Evolutionary conservation across 2,113 vertebrate genomes (phyloP).

Genomic region (Phyllostomus discolor): DNA sequence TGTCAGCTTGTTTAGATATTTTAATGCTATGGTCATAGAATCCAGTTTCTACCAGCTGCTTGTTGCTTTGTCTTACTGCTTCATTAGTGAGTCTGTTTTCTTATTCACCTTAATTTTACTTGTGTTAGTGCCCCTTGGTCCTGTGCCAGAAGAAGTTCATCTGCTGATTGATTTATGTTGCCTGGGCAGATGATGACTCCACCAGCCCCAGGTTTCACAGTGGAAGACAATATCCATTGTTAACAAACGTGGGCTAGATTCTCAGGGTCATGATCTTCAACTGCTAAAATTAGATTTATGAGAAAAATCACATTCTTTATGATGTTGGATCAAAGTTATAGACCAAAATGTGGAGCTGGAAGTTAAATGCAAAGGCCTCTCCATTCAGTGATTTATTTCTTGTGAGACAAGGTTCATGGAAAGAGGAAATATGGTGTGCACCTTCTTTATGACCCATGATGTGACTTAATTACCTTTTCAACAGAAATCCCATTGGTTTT

Average conservation of each 20-base stretch:
- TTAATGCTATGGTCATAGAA: background rate
- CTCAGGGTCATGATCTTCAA: background rate
- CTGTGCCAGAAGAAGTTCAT: background rate
- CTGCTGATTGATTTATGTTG: background rate
- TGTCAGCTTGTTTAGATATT: constrained; percentile 24
- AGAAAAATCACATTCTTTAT: background rate
- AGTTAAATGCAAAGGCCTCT: background rate
- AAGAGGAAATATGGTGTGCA: background rate
- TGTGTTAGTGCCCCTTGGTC: background rate
- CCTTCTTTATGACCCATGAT: background rate
- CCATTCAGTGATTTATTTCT: background rate
- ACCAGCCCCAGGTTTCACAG: background rate
- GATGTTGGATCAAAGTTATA: background rate
- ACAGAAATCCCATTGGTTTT: background rate
- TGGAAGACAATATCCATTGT: background rate
- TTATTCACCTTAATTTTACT: background rate
- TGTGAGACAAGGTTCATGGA: background rate
- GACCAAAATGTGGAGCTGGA: background rate
- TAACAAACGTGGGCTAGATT: background rate
- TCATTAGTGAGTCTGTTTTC: background rate
- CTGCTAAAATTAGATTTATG: background rate
- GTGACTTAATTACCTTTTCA: background rate
- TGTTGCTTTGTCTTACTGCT: background rate
- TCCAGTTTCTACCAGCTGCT: background rate
- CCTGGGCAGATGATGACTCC: background rate